Evolutionary conservation across 2,797 vertebrate species (phyloP).

Genomic region (Lepilemur septentrionalis): DNA sequence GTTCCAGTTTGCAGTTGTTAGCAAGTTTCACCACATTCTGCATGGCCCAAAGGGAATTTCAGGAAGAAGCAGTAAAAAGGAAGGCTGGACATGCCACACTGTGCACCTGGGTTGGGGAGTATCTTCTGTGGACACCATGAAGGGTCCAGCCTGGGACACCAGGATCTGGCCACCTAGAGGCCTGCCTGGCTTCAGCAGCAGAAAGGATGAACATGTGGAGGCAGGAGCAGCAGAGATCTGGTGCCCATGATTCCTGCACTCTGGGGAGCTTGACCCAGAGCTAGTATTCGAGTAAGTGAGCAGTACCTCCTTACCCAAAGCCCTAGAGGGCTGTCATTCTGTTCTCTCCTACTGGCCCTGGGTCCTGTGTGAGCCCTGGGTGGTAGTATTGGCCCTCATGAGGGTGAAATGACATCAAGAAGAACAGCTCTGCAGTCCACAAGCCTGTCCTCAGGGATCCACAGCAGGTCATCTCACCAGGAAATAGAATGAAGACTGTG

Average conservation of each 20-base stretch:
- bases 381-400: not conserved
- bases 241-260: not conserved
- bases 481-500: not conserved
- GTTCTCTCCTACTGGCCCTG: not conserved
- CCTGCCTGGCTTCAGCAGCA: not conserved
- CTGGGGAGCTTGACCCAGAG: not conserved
- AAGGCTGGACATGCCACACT: not conserved
- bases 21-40: not conserved
- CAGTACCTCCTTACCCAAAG: not conserved
- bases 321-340: not conserved
- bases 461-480: not conserved
- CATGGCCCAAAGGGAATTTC: not conserved
- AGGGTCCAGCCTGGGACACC: rapidly evolving
- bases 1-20: not conserved
- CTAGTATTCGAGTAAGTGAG: rapidly evolving
- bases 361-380: not conserved
- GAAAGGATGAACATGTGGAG: not conserved
- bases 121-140: not conserved
- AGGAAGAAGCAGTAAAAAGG: not conserved
- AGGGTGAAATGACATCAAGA: not conserved
- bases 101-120: not conserved
- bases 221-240: not conserved
- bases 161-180: not conserved
- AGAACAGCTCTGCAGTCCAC: not conserved
- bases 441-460: not conserved